Evolutionary conservation across 2,797 vertebrate species (phyloP).

Genomic region (Lycodopsis pacificus): DNA sequence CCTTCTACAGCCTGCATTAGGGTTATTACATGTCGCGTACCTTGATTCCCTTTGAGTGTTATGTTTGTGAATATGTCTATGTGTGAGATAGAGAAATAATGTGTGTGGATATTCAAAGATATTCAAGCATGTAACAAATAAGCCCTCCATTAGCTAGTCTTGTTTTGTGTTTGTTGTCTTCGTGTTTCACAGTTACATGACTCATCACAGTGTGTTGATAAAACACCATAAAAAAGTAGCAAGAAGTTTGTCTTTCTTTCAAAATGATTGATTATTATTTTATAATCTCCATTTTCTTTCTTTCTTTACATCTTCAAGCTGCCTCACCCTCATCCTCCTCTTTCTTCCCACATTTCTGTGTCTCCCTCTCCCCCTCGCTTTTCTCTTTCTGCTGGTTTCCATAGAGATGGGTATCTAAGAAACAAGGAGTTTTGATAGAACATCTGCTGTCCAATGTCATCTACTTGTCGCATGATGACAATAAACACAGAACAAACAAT

Average conservation of each 20-base stretch:
- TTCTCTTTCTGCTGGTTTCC: constrained; percentile 29
- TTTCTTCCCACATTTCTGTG: neutral
- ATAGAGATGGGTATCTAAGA: constrained; percentile 53
- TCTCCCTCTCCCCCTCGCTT: constrained; percentile 10
- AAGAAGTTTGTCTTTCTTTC: constrained; percentile 1
- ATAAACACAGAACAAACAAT: constrained; percentile 19
- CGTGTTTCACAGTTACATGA: constrained; percentile 50
- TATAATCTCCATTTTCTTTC: neutral
- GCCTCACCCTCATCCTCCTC: neutral
- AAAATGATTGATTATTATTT: neutral
- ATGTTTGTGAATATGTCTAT: neutral
- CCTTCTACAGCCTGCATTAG: constrained; percentile 20
- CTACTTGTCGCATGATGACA: constrained; percentile 31
- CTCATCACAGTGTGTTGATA: constrained; percentile 37
- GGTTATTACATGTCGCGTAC: constrained; percentile 32
- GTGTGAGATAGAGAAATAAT: neutral
- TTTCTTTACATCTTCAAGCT: neutral
- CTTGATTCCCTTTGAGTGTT: constrained; percentile 1
- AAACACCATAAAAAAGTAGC: constrained; percentile 20
- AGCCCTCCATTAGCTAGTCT: neutral
- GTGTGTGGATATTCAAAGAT: neutral
- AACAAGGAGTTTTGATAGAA: constrained; percentile 40
- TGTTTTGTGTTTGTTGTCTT: constrained; percentile 22
- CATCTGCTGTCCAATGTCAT: constrained; percentile 46
- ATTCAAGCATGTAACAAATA: constrained; percentile 4